Evolutionary conservation across 2,888 invertebrate species (phyloP).

Genomic region (Dryobotodes eremita): DNA sequence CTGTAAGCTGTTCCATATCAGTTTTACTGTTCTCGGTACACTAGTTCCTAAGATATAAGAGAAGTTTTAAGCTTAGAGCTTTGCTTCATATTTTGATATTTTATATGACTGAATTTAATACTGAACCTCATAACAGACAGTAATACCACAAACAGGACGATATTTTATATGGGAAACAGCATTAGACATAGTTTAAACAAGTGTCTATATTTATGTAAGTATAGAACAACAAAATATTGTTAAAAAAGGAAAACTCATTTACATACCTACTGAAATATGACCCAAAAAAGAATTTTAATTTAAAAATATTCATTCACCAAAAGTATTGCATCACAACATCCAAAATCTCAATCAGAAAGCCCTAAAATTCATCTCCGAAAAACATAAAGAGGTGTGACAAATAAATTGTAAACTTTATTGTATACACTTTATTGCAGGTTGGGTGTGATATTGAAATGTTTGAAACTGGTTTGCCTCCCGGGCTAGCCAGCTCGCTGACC

Average conservation of each 20-base stretch:
- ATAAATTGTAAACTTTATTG: conserved; percentile 65
- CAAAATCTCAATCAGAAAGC: conserved; percentile 35
- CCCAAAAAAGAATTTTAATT: not conserved
- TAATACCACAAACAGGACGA: not conserved
- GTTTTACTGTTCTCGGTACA: conserved; percentile 9
- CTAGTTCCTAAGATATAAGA: not conserved
- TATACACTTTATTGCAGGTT: conserved; percentile 78
- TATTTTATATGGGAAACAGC: not conserved
- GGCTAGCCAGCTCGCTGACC: conserved; percentile 85
- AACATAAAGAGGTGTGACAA: conserved; percentile 64
- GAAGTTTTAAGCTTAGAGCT: not conserved
- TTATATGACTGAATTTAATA: not conserved
- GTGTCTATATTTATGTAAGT: not conserved
- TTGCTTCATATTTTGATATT: not conserved
- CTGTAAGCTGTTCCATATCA: conserved; percentile 6
- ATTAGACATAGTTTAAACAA: not conserved
- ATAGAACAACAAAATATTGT: not conserved
- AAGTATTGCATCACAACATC: conserved; percentile 6
- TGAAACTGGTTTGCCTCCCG: conserved; percentile 86
- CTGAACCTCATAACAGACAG: not conserved
- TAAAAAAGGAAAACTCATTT: not conserved
- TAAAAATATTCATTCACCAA: conserved; percentile 3
- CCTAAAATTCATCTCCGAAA: conserved; percentile 47
- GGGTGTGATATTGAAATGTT: conserved; percentile 89
- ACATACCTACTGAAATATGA: not conserved